Evolutionary conservation across 2,797 vertebrate genomes (phyloP).

Genomic region (Coreius guichenoti): DNA sequence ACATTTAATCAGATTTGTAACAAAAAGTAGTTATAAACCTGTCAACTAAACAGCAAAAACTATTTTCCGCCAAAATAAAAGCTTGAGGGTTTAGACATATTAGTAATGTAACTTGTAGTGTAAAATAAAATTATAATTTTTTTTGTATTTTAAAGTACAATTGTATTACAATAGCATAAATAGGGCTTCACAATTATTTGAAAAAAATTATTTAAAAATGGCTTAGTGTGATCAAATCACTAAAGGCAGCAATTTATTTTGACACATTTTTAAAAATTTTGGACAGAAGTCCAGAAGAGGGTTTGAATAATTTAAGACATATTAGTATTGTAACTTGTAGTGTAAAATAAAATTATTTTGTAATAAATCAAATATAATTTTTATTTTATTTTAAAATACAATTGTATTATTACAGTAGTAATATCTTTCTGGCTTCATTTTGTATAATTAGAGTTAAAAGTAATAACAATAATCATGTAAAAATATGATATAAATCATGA

Average conservation of each 20-base stretch:
- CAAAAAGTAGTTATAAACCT: not conserved
- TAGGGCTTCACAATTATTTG: no score
- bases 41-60: not conserved
- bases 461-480: not conserved
- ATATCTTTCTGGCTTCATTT: not conserved
- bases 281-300: no score
- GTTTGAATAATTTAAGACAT: not conserved
- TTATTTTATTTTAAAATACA: not conserved
- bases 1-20: not conserved
- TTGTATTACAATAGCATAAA: not conserved
- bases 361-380: not conserved
- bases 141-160: not conserved
- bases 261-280: no score
- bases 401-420: not conserved
- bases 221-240: no score
- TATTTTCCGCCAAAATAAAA: not conserved
- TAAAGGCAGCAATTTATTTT: no score
- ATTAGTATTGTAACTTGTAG: not conserved
- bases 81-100: not conserved
- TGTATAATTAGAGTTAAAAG: not conserved
- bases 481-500: not conserved
- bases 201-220: no score
- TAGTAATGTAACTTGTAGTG: not conserved
- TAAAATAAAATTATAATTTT: not conserved
- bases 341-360: not conserved